A percentile compares a stretch with the other conserved stretches of the same genome.
These are phyloP conservation scores for Synchiropus splendidus DNA, from an alignment of 2,113 vertebrate species.

Conservation along the genomic window DNA sequence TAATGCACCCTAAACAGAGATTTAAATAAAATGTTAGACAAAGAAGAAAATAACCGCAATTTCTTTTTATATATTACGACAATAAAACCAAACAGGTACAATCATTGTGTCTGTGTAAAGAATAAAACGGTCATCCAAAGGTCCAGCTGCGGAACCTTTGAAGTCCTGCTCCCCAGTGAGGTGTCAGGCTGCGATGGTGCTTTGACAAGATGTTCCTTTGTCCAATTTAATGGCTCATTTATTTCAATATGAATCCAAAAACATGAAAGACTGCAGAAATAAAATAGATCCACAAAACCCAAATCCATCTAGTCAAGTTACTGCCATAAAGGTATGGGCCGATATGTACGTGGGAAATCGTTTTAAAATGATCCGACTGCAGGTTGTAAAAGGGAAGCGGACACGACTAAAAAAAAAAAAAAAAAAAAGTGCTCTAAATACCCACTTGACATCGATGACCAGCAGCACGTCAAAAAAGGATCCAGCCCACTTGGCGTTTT, in stretches of 20 bases:
- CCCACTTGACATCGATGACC: conserved; percentile 5
- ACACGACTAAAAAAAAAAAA: conserved; percentile 1
- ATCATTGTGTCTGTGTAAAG: conserved; percentile 47
- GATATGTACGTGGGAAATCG: too few relatives aligned
- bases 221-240: conserved; percentile 20
- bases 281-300: conserved; percentile 1
- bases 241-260: conserved; percentile 12
- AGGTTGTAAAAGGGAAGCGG: background rate
- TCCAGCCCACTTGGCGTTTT: too few relatives aligned
- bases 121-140: conserved; percentile 23
- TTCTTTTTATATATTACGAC: conserved; percentile 33
- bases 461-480: background rate
- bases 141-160: conserved; percentile 20
- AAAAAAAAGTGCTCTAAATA: background rate
- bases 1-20: conserved; percentile 22
- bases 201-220: conserved; percentile 8
- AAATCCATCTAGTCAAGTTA: background rate
- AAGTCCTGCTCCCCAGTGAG: conserved; percentile 43
- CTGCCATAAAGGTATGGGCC: too few relatives aligned
- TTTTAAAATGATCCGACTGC: background rate
- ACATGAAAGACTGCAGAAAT: background rate
- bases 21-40: conserved; percentile 62
- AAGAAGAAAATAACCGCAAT: conserved; percentile 37
- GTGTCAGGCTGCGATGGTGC: conserved; percentile 7
- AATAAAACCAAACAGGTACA: conserved; percentile 49